These are phyloP conservation scores for Zosterops lateralis DNA, from an alignment of 2,113 vertebrate genomes.

Conservation along the genomic window DNA sequence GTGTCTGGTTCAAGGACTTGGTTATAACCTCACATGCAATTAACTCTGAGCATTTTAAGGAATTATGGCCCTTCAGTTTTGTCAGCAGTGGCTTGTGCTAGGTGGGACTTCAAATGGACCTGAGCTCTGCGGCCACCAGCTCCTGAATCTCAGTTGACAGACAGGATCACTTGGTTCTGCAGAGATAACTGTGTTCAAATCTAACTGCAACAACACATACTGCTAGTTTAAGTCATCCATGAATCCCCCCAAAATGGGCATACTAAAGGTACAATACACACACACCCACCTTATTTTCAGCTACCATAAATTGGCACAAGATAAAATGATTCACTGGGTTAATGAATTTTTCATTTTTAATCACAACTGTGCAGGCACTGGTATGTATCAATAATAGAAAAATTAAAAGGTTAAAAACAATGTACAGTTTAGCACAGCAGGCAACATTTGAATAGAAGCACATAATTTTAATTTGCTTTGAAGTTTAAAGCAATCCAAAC, in stretches of 20 bases:
- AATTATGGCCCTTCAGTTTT: not conserved
- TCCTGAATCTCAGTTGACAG: not conserved
- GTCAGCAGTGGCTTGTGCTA: not conserved
- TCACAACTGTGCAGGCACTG: not conserved
- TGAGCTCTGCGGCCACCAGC: accelerated
- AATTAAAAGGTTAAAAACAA: not conserved
- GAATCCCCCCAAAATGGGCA: not conserved
- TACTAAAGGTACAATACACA: not conserved
- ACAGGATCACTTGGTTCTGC: not conserved
- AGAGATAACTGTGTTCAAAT: not conserved
- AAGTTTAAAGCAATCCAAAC: conserved; percentile 70
- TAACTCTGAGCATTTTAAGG: not conserved
- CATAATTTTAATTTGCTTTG: conserved; percentile 67
- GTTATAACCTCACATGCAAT: not conserved
- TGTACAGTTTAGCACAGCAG: not conserved
- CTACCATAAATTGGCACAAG: not conserved
- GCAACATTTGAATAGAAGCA: conserved; percentile 45
- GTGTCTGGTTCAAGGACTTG: not conserved
- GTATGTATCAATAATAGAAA: not conserved
- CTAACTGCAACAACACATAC: not conserved
- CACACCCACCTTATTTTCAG: not conserved
- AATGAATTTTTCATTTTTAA: conserved; percentile 5
- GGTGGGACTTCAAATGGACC: not conserved
- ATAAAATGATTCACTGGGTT: not conserved
- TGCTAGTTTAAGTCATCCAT: not conserved